Evolutionary conservation across 2,888 invertebrate genomes (phyloP).

Genomic region (Drosophila fungiperda): DNA sequence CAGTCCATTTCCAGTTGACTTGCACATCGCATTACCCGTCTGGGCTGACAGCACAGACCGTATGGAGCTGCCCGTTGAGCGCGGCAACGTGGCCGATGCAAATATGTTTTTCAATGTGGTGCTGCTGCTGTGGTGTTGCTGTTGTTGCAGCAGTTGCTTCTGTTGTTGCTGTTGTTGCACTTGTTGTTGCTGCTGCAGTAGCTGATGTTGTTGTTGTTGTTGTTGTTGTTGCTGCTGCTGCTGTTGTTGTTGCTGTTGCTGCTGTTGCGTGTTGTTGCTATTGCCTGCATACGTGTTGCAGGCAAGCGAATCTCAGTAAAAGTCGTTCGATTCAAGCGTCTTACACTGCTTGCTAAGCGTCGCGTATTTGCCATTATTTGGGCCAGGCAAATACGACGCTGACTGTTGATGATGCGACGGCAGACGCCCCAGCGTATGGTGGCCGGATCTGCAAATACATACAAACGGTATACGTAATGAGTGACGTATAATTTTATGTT

Average conservation of each 20-base stretch:
- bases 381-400: slow-evolving; percentile 86
- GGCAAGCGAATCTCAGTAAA: slow-evolving; percentile 93
- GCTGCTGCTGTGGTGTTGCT: slow-evolving; percentile 43
- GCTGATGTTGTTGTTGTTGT: slow-evolving; percentile 44
- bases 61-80: slow-evolving; percentile 84
- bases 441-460: slow-evolving; percentile 80
- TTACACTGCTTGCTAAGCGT: slow-evolving; percentile 98
- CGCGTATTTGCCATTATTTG: slow-evolving; percentile 95
- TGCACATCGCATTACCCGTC: slow-evolving; percentile 82
- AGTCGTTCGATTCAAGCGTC: slow-evolving; percentile 96
- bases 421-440: slow-evolving; percentile 89
- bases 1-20: slow-evolving; percentile 81
- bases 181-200: slow-evolving; percentile 50
- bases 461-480: slow-evolving; percentile 12
- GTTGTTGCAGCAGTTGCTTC: slow-evolving; percentile 46
- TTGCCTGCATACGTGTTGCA: slow-evolving; percentile 86
- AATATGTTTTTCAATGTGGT: slow-evolving; percentile 83
- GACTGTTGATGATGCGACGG: slow-evolving; percentile 86
- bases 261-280: slow-evolving; percentile 81
- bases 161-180: slow-evolving; percentile 64
- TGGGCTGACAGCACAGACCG: slow-evolving; percentile 83
- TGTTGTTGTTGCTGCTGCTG: slow-evolving; percentile 40
- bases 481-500: neutral
- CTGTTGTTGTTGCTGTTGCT: slow-evolving; percentile 36
- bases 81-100: slow-evolving; percentile 84